Conservation (phyloP, 2,888 invertebrate genomes). For the Pristionchus entomophagus region DNA sequence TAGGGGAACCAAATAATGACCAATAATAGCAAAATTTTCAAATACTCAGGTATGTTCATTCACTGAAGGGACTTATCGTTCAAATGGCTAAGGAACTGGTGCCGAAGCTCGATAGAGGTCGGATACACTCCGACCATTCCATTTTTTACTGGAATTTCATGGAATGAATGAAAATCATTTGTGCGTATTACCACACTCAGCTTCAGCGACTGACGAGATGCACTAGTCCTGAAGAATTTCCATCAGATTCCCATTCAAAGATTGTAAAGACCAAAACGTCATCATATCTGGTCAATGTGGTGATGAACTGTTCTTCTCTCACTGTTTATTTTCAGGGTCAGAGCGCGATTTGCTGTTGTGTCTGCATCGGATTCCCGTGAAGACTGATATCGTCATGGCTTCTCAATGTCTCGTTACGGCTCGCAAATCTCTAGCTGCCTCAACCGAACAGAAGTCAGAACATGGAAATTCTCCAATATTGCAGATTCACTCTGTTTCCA, state of each 20-base stretch:
- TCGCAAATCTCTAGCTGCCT: too few species aligned
- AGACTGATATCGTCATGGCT: slow-evolving; percentile 34
- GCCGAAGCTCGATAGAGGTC: slow-evolving; percentile 21
- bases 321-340: slow-evolving; percentile 8
- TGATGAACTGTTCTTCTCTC: too few species aligned
- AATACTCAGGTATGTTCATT: slow-evolving; percentile 18
- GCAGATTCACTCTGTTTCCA: too few species aligned
- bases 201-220: too few species aligned
- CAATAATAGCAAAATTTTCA: background rate
- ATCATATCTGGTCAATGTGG: too few species aligned
- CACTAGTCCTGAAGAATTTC: too few species aligned
- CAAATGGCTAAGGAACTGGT: slow-evolving; percentile 34
- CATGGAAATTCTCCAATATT: too few species aligned
- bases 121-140: background rate
- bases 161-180: background rate
- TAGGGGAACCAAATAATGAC: too few species aligned
- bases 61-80: slow-evolving; percentile 33
- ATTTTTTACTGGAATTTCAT: too few species aligned
- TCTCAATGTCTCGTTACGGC: slow-evolving; percentile 35
- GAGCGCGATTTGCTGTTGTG: slow-evolving; percentile 37
- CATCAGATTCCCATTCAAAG: too few species aligned
- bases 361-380: background rate
- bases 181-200: background rate
- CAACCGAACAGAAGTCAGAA: too few species aligned
- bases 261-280: too few species aligned